phyloP scores from a whole-genome alignment of 2,113 vertebrate genomes.

The Tyto alba region DNA sequence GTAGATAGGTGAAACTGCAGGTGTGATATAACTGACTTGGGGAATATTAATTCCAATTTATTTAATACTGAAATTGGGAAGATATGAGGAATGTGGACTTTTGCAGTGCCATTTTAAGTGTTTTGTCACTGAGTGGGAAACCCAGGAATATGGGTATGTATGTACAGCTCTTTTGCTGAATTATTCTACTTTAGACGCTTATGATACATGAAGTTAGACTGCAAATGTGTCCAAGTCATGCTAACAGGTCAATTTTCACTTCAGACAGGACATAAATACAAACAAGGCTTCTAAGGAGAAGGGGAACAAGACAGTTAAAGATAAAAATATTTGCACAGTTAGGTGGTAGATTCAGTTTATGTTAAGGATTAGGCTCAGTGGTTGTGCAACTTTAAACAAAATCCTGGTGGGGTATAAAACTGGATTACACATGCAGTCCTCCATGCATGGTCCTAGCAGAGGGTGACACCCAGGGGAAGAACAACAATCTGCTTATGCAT shows the following conservation, averaged over 20 bases:
- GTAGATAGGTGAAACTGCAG: not conserved
- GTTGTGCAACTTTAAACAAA: not conserved
- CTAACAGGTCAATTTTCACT: not conserved
- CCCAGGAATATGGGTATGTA: not conserved
- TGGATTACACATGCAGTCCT: not conserved
- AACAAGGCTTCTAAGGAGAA: not conserved
- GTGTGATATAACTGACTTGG: not conserved
- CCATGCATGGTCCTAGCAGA: not conserved
- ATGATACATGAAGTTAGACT: not conserved
- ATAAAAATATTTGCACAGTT: not conserved
- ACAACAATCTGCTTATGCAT: not conserved
- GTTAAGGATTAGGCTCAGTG: not conserved
- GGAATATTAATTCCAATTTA: not conserved
- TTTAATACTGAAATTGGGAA: not conserved
- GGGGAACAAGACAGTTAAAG: not conserved
- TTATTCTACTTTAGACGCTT: not conserved
- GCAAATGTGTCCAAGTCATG: not conserved
- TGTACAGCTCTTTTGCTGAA: not conserved
- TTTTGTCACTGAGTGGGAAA: not conserved
- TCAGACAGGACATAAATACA: not conserved
- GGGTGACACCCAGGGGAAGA: not conserved
- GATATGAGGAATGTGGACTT: not conserved
- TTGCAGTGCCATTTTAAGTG: not conserved
- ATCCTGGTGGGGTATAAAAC: not conserved
- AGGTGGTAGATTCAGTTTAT: not conserved